Evolutionary conservation across 2,888 invertebrate species (phyloP).

Genomic region (Hofmannophila pseudospretella): DNA sequence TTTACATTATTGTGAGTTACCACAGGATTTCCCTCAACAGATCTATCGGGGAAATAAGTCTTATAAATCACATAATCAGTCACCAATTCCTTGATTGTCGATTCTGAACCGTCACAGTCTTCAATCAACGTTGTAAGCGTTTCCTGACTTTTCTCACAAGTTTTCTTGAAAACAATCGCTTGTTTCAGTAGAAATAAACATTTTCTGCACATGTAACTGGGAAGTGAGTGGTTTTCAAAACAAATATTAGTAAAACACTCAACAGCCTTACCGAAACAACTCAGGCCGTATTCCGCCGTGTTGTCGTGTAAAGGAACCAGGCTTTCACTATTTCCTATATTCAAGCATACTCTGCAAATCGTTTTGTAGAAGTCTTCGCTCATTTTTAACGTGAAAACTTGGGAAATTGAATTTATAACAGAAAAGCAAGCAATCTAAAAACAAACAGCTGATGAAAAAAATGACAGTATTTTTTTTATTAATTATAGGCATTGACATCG

Average conservation of each 20-base stretch:
- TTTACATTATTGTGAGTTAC: neutral
- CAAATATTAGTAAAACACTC: constrained; percentile 39
- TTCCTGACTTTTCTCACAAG: constrained; percentile 47
- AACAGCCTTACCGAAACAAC: constrained; percentile 47
- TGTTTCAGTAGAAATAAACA: constrained; percentile 50
- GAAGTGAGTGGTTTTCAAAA: constrained; percentile 41
- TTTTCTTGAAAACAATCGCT: constrained; percentile 51
- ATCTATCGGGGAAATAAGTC: constrained; percentile 20
- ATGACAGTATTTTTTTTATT: too few relatives aligned
- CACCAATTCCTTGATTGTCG: constrained; percentile 29
- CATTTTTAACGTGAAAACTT: too few relatives aligned
- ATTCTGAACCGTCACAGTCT: constrained; percentile 12
- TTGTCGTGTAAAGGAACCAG: constrained; percentile 48
- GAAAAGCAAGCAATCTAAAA: too few relatives aligned
- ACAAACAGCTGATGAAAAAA: too few relatives aligned
- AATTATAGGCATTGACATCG: too few relatives aligned
- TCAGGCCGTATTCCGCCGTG: constrained; percentile 34
- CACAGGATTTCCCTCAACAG: neutral
- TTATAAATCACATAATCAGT: constrained; percentile 38
- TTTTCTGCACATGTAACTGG: constrained; percentile 45
- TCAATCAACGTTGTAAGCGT: constrained; percentile 26
- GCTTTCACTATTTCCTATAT: constrained; percentile 28
- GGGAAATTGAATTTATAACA: too few relatives aligned
- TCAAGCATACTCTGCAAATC: constrained; percentile 52
- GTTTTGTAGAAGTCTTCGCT: too few relatives aligned